Conservation (phyloP, 2,888 invertebrate genomes). For the Brachypalpus laphriformis region DNA sequence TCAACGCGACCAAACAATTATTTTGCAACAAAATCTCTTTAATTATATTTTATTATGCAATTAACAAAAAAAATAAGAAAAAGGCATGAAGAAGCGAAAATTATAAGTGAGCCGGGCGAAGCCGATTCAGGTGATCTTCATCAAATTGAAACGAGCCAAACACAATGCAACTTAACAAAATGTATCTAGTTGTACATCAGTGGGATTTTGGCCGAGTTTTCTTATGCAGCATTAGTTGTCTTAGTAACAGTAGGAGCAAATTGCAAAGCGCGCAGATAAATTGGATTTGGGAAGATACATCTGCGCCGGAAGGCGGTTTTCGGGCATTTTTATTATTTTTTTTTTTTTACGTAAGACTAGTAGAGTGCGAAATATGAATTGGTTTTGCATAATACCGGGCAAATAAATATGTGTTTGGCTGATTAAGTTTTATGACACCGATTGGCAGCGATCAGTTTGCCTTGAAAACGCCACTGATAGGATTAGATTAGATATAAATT, state of each 20-base stretch:
- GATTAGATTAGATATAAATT: background rate
- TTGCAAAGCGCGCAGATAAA: background rate
- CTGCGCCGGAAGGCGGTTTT: background rate
- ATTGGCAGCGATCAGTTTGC: background rate
- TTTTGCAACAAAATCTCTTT: slow-evolving; percentile 2
- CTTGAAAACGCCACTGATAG: background rate
- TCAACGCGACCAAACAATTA: background rate
- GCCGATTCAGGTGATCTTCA: slow-evolving; percentile 30
- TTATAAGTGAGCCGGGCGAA: slow-evolving; percentile 21
- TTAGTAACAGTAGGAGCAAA: background rate
- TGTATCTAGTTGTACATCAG: background rate
- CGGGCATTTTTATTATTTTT: background rate
- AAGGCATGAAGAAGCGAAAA: slow-evolving; percentile 9
- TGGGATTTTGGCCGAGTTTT: slow-evolving; percentile 2
- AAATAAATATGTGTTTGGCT: background rate
- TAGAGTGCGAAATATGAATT: slow-evolving; percentile 1
- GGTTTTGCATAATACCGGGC: background rate
- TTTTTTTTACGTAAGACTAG: slow-evolving; percentile 1
- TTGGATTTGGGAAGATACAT: background rate
- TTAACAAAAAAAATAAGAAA: background rate
- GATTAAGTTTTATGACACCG: background rate
- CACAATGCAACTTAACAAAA: slow-evolving; percentile 4
- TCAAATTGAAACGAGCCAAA: slow-evolving; percentile 8
- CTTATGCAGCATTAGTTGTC: background rate
- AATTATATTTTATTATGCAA: slow-evolving; percentile 28